Conservation (phyloP, 2,113 vertebrate species). For the Ammodytes dubius region DNA sequence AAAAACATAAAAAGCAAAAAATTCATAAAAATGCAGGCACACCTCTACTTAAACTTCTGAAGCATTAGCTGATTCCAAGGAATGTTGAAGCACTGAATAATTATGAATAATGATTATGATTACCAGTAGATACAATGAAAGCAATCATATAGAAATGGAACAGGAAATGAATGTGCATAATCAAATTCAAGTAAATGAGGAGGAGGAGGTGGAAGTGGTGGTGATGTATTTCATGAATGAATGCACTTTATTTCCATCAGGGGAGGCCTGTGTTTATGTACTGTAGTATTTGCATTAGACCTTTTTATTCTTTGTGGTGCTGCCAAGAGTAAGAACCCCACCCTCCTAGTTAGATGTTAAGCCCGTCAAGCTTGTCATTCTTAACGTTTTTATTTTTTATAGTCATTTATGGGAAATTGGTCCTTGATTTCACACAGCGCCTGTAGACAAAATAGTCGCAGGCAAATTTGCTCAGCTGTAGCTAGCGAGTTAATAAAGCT, state of each 20-base stretch:
- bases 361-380: background rate
- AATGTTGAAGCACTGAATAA: conserved; percentile 35
- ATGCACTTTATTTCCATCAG: conserved; percentile 40
- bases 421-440: background rate
- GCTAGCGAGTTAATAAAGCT: background rate
- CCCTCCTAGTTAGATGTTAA: background rate
- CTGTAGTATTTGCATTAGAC: conserved; percentile 26
- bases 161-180: conserved; percentile 38
- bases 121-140: conserved; percentile 28
- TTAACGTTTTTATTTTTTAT: background rate
- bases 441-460: background rate
- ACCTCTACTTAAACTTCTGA: conserved; percentile 23
- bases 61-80: conserved; percentile 25
- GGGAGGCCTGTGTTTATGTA: conserved; percentile 20
- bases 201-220: conserved; percentile 31
- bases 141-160: conserved; percentile 36
- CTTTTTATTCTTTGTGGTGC: conserved; percentile 11
- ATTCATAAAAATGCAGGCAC: conserved; percentile 6
- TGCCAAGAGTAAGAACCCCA: background rate
- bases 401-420: background rate
- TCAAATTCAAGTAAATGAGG: conserved; percentile 37
- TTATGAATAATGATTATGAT: conserved; percentile 42
- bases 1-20: conserved; percentile 7
- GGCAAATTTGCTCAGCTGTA: background rate
- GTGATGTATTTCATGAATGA: conserved; percentile 29